Percentiles rank a stretch among this genome's conserved stretches.
Evolutionary conservation across 2,797 vertebrate species (phyloP).

Genomic region (Notolabrus celidotus): DNA sequence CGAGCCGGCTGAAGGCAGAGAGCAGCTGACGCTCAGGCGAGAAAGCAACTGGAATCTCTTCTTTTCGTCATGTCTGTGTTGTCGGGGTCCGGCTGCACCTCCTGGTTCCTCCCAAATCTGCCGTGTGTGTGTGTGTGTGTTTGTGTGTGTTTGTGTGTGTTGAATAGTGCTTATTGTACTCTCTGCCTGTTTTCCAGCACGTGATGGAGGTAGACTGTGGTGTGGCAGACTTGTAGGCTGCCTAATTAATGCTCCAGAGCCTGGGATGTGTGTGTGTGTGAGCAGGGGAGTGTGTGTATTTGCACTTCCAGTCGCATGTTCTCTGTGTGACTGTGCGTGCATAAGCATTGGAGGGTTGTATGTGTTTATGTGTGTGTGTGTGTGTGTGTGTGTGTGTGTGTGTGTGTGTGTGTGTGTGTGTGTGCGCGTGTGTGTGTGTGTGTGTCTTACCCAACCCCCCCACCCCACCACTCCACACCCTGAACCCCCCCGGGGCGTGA

Average conservation of each 20-base stretch:
- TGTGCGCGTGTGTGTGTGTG: too few species aligned
- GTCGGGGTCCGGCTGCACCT: constrained; percentile 36
- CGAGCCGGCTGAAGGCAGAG: constrained; percentile 50
- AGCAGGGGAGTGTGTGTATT: constrained; percentile 36
- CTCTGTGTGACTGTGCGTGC: constrained; percentile 58
- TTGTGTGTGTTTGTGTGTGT: constrained; percentile 11
- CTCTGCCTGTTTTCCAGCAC: constrained; percentile 63
- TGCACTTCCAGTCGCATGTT: constrained; percentile 50
- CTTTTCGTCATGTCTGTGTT: constrained; percentile 57
- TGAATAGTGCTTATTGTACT: constrained; percentile 44
- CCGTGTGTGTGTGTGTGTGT: too few species aligned
- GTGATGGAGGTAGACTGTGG: constrained; percentile 68
- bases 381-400: too few species aligned
- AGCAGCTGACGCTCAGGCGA: constrained; percentile 63
- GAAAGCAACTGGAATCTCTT: constrained; percentile 60
- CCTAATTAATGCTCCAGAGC: constrained; percentile 83
- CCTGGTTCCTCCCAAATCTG: constrained; percentile 32
- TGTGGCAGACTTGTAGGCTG: constrained; percentile 72
- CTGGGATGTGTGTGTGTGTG: constrained; percentile 64
- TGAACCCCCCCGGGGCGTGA: constrained; percentile 64
- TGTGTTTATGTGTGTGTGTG: constrained; percentile 43
- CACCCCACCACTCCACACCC: too few species aligned
- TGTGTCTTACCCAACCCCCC: too few species aligned
- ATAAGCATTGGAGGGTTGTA: constrained; percentile 35
- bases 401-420: too few species aligned